phyloP scores from a whole-genome alignment of 2,888 invertebrate species.

The Drosophila macrospina region DNA sequence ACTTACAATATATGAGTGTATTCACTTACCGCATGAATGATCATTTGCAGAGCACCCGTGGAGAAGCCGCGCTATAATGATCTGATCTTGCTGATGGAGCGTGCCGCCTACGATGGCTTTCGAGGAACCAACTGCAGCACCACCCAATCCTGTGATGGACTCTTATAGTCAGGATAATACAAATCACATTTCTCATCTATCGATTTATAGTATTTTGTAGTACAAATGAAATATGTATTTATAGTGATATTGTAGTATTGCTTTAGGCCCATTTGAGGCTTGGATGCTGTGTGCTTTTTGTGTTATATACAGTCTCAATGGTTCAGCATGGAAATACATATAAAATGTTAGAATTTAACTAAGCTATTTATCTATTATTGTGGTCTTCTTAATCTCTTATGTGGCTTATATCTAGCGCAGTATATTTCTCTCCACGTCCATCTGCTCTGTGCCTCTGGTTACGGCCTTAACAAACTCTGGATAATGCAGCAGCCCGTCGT shows the following conservation, averaged over 20 bases:
- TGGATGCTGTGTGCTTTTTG: constrained; percentile 17
- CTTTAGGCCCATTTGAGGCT: constrained; percentile 27
- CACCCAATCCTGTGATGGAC: constrained; percentile 86
- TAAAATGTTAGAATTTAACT: constrained; percentile 53
- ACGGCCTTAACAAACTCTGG: constrained; percentile 89
- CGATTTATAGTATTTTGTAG: constrained; percentile 43
- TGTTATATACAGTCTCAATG: constrained; percentile 70
- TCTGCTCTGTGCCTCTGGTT: constrained; percentile 62
- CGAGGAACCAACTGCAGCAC: constrained; percentile 87
- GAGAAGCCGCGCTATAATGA: constrained; percentile 88
- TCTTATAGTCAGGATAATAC: constrained; percentile 46
- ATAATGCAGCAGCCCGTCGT: constrained; percentile 94
- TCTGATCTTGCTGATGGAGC: constrained; percentile 88
- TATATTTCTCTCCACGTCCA: constrained; percentile 55
- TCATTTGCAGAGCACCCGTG: constrained; percentile 63
- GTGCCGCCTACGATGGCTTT: constrained; percentile 89
- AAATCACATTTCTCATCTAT: constrained; percentile 13
- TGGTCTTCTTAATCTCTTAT: constrained; percentile 6
- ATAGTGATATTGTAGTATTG: constrained; percentile 34
- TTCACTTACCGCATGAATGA: background rate
- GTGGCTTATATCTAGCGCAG: constrained; percentile 45
- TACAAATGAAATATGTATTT: constrained; percentile 68
- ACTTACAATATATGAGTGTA: background rate
- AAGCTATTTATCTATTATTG: constrained; percentile 56
- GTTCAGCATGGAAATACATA: constrained; percentile 52